Evolutionary conservation across 2,113 vertebrate species (phyloP), one percentile per base, ranked within the genome.

Genomic region (Leiothrix lutea): DNA sequence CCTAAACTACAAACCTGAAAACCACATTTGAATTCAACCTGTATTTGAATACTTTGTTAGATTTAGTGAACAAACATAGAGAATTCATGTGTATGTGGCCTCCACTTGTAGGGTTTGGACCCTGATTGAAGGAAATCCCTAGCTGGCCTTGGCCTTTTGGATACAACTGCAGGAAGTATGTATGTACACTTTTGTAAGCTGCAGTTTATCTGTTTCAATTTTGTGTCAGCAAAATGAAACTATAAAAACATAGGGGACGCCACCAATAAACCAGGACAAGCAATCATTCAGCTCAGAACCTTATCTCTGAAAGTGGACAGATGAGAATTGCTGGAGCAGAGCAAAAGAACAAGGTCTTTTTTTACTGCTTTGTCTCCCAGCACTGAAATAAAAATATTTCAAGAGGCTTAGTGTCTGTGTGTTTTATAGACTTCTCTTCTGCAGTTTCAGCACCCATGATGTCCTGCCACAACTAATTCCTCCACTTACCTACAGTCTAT

Each of bases 371-470:
- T 60, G 4, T 89, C 47, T 86, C 18, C 45, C 18, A 70, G 18
- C 14, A 70, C 25, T 56, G 47, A 95, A 91, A 70, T 53, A 69
- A 35, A 88, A 72, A 19, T 44, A 65, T 80, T 79, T 92, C 44
- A 87, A 64, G 44, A 67, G 47, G 9, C 20, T 81, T 85, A 53
- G 24, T 47, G 21, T 38, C 44, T 74, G 5, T 71, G 11, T 88
- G 18, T 33, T 75, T 79, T 29, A 71, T 9, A 38, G 23, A 42
- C 31, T 50, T 79, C 18, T 78, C 26, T 90, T 74, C 21, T 65
- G 74, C 16, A 44, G 8, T 60, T 93, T 62, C 44, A 67, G 38
- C 29, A 56, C 53, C 48, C 26, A 17, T n/a, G 10, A 67, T 47
- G 7, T n/a, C 11, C 12, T 60, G 20, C 25, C 33, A 47, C 50